Evolutionary conservation across 1,140 invertebrate species (phyloP).

Genomic region (Leguminivora glycinivorella): DNA sequence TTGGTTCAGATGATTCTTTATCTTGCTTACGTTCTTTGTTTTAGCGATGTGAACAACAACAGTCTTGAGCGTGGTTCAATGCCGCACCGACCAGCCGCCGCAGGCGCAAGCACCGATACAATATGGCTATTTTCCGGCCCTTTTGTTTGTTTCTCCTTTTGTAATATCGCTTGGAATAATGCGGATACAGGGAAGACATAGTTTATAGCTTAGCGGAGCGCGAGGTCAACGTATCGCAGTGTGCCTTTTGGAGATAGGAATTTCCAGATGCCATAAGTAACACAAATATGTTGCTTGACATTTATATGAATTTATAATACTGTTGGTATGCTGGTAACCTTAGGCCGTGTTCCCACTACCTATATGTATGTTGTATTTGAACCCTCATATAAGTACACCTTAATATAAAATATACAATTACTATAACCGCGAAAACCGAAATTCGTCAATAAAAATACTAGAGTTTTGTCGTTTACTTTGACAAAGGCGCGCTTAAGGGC

Average conservation of each 20-base stretch:
- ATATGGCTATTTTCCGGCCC: slow-evolving; percentile 18
- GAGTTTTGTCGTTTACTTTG: too few species aligned
- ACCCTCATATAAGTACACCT: too few species aligned
- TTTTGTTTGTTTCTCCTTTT: slow-evolving; percentile 28
- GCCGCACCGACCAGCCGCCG: slow-evolving; percentile 25
- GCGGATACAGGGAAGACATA: slow-evolving; percentile 15
- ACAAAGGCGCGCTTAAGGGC: too few species aligned
- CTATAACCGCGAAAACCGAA: too few species aligned
- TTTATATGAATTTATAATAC: neutral
- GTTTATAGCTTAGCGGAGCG: slow-evolving; percentile 18
- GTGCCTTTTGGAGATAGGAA: slow-evolving; percentile 19
- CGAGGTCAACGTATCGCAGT: slow-evolving; percentile 21
- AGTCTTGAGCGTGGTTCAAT: slow-evolving; percentile 2
- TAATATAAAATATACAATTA: too few species aligned
- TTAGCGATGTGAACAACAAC: neutral
- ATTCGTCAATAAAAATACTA: too few species aligned
- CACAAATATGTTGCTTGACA: neutral
- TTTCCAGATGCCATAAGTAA: neutral
- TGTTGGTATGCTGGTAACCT: too few species aligned
- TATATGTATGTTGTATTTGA: too few species aligned
- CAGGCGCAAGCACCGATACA: slow-evolving; percentile 20
- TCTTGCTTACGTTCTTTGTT: neutral
- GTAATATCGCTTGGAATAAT: slow-evolving; percentile 17
- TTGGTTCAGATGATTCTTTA: neutral
- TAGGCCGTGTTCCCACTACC: too few species aligned